Percentiles rank a stretch among this genome's conserved stretches.
phyloP scores from a whole-genome alignment of 1,140 invertebrate species.

The Rhyzopertha dominica region DNA sequence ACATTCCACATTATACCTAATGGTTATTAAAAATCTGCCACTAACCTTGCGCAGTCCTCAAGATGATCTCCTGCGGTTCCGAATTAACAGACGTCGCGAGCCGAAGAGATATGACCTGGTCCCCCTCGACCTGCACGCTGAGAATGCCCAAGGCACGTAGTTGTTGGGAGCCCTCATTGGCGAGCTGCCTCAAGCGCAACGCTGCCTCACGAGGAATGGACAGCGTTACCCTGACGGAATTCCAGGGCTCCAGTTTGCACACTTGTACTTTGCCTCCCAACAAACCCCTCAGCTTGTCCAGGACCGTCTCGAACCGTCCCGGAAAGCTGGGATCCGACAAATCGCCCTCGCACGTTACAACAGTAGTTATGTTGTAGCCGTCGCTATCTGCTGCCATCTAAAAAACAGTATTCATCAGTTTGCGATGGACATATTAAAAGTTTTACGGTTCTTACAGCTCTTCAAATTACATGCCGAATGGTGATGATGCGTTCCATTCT shows the following conservation, averaged over 20 bases:
- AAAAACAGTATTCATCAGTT: too few relatives aligned
- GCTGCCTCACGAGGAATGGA: constrained; percentile 94
- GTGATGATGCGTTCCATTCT: too few relatives aligned
- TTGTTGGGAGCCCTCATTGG: constrained; percentile 80
- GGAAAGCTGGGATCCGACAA: constrained; percentile 71
- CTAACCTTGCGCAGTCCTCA: constrained; percentile 50
- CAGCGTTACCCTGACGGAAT: constrained; percentile 94
- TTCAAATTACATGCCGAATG: too few relatives aligned
- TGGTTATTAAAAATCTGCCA: too few relatives aligned
- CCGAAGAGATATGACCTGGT: constrained; percentile 88
- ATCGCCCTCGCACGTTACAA: constrained; percentile 77
- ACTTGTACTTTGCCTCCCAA: constrained; percentile 63
- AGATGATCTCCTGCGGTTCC: constrained; percentile 69
- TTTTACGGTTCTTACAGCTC: too few relatives aligned
- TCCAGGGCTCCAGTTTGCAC: constrained; percentile 95
- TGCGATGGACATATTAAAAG: too few relatives aligned
- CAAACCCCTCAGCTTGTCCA: constrained; percentile 62
- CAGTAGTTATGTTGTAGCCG: constrained; percentile 60
- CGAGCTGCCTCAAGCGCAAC: constrained; percentile 78
- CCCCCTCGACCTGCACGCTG: constrained; percentile 92
- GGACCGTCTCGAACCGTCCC: constrained; percentile 60
- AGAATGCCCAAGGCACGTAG: constrained; percentile 88
- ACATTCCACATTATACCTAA: too few relatives aligned
- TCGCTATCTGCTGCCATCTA: constrained; percentile 72
- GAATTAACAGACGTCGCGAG: constrained; percentile 63